Base-by-base conservation (phyloP, 2,113 vertebrate species). In the Tapirus terrestris region DNA sequence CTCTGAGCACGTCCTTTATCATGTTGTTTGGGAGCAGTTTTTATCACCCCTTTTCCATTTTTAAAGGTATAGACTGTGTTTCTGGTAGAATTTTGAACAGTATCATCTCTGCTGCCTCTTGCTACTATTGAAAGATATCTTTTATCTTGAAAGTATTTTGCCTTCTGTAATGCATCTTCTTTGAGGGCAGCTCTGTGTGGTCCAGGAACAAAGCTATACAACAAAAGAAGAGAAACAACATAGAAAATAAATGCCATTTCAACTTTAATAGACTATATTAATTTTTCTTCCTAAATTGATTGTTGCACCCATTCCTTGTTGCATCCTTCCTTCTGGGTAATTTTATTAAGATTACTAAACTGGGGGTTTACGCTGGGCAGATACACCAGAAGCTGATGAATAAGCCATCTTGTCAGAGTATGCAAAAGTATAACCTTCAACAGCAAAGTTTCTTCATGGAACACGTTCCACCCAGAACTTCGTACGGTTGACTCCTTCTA, bases 91-190 rank as follows among this genome's bases (percentile, higher is more conserved):
- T 63, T 79, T 65, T 1, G 58, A 94, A 80, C n/a, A 51, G 63
- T 86, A 81, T 33, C 58, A 21, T 43, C 58, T 90, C 82, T 67
- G 95, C 80, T 36, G 7, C 84, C 27, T 97, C 95, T 87, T 83
- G n/a, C n/a, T 45, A 39, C 12, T 94, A 89, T 81, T 93, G 97
- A 82, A 93, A 95, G 39, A 18, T 65, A 89, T 6, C 77, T 97
- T 94, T 96, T 94, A 76, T 87, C 56, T 80, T 96, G 96, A 68
- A 97, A 98, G 73, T 95, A 76, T 63, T 70, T 97, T 29, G 72
- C 31, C 25, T 58, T 76, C 76, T 43, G 68, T 39, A 75, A 16
- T 5, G 11, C 16, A 18, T 75, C 87, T 65, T 81, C 93, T 94
- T 70, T 97, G 76, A 96, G 88, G 83, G 48, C 29, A 20, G 83